phyloP scores from a whole-genome alignment of 2,797 vertebrate genomes.

The Hydrolagus colliei region DNA sequence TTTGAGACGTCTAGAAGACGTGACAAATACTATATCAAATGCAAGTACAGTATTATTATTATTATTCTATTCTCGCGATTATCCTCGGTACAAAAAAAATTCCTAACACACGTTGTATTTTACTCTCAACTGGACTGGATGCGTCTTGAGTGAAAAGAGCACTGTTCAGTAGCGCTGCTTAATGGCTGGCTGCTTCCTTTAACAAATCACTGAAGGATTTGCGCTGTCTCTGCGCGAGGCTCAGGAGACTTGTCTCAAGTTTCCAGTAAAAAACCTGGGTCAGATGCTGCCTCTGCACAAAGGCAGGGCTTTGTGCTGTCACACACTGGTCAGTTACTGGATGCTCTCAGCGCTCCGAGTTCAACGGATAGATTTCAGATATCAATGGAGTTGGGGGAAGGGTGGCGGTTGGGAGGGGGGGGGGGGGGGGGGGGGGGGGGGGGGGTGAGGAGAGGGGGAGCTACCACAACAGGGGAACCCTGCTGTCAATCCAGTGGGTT shows the following conservation, averaged over 20 bases:
- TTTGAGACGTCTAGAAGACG: too few species aligned
- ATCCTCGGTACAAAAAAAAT: too few species aligned
- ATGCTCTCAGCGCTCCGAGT: neutral
- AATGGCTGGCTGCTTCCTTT: neutral
- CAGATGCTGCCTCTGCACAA: constrained; percentile 30
- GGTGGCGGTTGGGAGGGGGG: neutral
- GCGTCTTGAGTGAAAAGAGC: neutral
- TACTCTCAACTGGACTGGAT: too few species aligned
- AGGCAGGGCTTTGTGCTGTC: constrained; percentile 36
- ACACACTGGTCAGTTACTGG: neutral
- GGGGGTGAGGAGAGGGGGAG: too few species aligned
- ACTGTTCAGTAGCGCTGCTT: neutral
- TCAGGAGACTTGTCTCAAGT: constrained; percentile 28
- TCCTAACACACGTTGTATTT: too few species aligned
- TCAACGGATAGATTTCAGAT: constrained; percentile 19
- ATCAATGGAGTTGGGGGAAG: neutral
- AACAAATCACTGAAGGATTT: neutral
- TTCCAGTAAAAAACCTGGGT: constrained; percentile 26
- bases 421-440: neutral
- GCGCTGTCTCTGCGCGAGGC: constrained; percentile 10
- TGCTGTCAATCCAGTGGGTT: neutral
- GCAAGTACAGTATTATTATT: too few species aligned
- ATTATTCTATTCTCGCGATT: too few species aligned
- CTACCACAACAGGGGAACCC: neutral
- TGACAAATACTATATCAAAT: too few species aligned